A percentile compares a stretch with the other conserved stretches of the same genome.
These are phyloP conservation scores for Papilio aristodemus DNA, from an alignment of 1,140 invertebrate species.

Conservation along the genomic window DNA sequence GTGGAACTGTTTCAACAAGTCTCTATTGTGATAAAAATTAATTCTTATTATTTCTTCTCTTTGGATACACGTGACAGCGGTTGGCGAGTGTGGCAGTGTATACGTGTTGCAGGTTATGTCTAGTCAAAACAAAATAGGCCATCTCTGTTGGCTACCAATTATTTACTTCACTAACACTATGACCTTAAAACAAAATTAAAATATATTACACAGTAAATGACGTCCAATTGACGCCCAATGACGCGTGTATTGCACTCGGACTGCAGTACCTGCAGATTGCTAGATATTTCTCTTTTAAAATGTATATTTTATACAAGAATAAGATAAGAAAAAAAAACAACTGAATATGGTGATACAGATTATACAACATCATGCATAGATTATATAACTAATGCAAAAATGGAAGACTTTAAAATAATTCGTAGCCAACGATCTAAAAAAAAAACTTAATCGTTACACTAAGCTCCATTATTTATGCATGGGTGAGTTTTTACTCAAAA, in stretches of 20 bases:
- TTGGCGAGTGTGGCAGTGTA: conserved; percentile 77
- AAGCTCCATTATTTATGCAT: conserved; percentile 34
- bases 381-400: conserved; percentile 55
- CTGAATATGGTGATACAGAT: conserved; percentile 43
- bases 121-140: conserved; percentile 64
- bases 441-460: conserved; percentile 39
- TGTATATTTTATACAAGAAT: conserved; percentile 55
- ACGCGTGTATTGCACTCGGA: conserved; percentile 71
- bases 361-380: conserved; percentile 41
- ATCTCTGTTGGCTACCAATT: conserved; percentile 78
- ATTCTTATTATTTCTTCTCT: conserved; percentile 53
- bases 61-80: conserved; percentile 68
- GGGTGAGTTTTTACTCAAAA: conserved; percentile 30
- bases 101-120: conserved; percentile 52
- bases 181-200: conserved; percentile 43
- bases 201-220: conserved; percentile 62
- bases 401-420: conserved; percentile 79
- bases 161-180: conserved; percentile 56
- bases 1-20: conserved; percentile 79
- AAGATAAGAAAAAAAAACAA: conserved; percentile 38
- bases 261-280: conserved; percentile 57
- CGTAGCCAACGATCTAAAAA: conserved; percentile 73
- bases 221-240: conserved; percentile 44
- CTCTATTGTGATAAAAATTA: conserved; percentile 75
- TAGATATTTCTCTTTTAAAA: conserved; percentile 43